phyloP scores from a whole-genome alignment of 2,113 vertebrate species.

The Psilopogon haemacephalus region DNA sequence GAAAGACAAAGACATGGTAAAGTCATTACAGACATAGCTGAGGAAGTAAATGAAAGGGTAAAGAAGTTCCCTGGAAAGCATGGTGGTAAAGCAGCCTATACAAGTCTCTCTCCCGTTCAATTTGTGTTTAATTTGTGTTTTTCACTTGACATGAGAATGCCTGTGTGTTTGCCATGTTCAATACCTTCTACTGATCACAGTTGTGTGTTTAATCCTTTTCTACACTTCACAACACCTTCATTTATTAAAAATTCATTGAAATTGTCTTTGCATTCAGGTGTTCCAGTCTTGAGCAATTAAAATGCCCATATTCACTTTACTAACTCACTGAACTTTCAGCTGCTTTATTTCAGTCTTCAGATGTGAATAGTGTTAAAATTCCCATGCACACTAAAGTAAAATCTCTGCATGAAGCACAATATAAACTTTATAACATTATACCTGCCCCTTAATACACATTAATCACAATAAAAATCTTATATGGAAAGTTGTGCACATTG shows the following conservation, averaged over 20 bases:
- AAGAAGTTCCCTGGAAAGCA: background rate
- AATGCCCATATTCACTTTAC: background rate
- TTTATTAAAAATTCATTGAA: slow-evolving; percentile 39
- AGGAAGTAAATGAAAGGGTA: background rate
- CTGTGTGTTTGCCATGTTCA: background rate
- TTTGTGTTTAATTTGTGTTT: background rate
- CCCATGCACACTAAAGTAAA: background rate
- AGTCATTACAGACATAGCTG: background rate
- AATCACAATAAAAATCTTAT: background rate
- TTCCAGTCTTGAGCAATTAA: slow-evolving; percentile 5
- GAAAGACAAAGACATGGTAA: background rate
- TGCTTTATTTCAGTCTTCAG: slow-evolving; percentile 12
- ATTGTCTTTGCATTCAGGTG: background rate
- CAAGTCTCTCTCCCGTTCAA: background rate
- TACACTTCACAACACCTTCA: background rate
- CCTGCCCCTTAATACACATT: background rate
- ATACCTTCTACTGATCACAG: background rate
- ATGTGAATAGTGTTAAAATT: background rate
- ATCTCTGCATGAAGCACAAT: background rate
- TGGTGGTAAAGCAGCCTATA: background rate
- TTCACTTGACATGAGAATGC: background rate
- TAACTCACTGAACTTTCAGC: background rate
- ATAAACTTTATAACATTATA: background rate
- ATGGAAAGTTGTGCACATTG: background rate
- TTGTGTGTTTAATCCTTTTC: slow-evolving; percentile 9